A percentile compares a stretch with the other conserved stretches of the same genome.
Evolutionary conservation across 92 coral and sea anemone genomes (phyloP).

Genomic region (Phenganax marumi): DNA sequence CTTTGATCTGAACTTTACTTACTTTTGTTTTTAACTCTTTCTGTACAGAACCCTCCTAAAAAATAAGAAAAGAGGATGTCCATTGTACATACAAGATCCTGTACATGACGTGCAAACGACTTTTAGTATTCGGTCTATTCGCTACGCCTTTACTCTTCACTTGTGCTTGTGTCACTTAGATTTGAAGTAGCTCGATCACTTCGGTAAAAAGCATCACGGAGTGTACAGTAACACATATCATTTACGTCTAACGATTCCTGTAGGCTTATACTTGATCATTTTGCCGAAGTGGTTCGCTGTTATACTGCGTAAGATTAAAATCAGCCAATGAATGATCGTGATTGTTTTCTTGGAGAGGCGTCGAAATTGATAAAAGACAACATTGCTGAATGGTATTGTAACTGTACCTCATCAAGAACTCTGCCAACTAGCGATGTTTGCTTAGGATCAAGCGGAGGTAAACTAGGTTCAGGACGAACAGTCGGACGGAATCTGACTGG

Average conservation of each 20-base stretch:
- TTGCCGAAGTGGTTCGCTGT: too few species aligned
- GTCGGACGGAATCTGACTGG: conserved; percentile 96
- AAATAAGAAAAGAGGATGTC: not conserved
- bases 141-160: too few species aligned
- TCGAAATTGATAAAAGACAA: not conserved
- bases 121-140: too few species aligned
- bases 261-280: too few species aligned
- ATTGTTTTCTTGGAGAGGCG: not conserved
- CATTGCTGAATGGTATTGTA: not conserved
- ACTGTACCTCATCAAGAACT: conserved; percentile 63
- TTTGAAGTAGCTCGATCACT: too few species aligned
- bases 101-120: not conserved
- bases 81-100: not conserved
- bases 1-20: not conserved
- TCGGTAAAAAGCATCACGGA: too few species aligned
- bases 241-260: too few species aligned
- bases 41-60: conserved; percentile 37
- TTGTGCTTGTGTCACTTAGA: too few species aligned
- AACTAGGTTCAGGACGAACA: conserved; percentile 82
- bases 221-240: too few species aligned
- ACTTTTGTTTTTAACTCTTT: conserved; percentile 29
- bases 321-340: too few species aligned
- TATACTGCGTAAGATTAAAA: too few species aligned
- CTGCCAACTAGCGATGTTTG: conserved; percentile 85
- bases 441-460: conserved; percentile 78